A percentile compares a stretch with the other conserved stretches of the same genome.
Conservation (phyloP, 2,888 invertebrate genomes). For the Rosalia funebris region DNA sequence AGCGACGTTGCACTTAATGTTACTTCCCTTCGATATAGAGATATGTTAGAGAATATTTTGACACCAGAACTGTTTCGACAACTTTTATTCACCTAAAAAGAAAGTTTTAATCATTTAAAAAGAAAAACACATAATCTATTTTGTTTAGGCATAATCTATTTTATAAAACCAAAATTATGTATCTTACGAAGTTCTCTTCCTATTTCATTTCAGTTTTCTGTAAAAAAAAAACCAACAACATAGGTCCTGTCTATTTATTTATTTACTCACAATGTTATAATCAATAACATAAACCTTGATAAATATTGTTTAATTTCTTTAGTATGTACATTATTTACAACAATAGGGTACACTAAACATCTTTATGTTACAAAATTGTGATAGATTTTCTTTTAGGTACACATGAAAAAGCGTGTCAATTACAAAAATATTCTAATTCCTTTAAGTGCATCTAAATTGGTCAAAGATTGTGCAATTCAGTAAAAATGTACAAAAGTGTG, state of each 20-base stretch:
- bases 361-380: constrained; percentile 47
- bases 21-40: too few species aligned
- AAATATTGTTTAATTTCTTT: constrained; percentile 45
- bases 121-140: too few species aligned
- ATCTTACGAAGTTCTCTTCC: too few species aligned
- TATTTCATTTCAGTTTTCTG: background rate
- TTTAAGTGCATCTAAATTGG: constrained; percentile 56
- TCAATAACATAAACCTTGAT: constrained; percentile 50
- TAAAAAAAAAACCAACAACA: constrained; percentile 15
- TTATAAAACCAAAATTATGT: too few species aligned
- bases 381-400: constrained; percentile 48
- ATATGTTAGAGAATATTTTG: too few species aligned
- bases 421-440: constrained; percentile 56
- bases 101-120: too few species aligned
- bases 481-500: constrained; percentile 27
- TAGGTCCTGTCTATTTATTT: constrained; percentile 11
- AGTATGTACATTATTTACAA: constrained; percentile 51
- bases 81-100: too few species aligned
- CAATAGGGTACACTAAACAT: constrained; percentile 44
- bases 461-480: constrained; percentile 53
- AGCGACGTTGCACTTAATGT: too few species aligned
- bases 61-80: too few species aligned
- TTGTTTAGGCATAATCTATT: too few species aligned
- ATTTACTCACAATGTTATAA: constrained; percentile 35
- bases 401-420: constrained; percentile 52